A percentile compares a stretch with the other conserved stretches of the same genome.
Evolutionary conservation across 1,140 invertebrate genomes (phyloP).

Genomic region (Pogonognathellus flavescens): DNA sequence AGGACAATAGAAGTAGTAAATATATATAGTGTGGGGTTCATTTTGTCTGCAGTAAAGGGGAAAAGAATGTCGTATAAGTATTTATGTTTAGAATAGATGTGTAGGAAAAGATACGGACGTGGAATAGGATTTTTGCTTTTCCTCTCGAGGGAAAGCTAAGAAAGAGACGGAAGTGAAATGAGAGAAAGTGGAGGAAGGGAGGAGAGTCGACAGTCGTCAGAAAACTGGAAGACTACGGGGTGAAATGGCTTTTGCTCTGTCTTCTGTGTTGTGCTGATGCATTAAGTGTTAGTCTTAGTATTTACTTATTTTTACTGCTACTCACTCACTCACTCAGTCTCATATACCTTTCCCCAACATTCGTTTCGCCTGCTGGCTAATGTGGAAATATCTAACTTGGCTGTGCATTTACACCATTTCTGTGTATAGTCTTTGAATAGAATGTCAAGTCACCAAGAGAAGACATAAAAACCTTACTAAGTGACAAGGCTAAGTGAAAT

Average conservation of each 20-base stretch:
- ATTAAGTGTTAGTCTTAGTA: constrained; percentile 17
- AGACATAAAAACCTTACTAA: constrained; percentile 18
- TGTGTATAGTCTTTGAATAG: neutral
- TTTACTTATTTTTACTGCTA: constrained; percentile 2
- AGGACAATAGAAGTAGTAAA: neutral
- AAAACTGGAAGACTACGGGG: neutral
- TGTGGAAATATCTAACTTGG: neutral
- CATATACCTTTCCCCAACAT: neutral
- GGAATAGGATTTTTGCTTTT: constrained; percentile 8
- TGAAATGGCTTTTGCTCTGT: constrained; percentile 13
- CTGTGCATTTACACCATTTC: constrained; percentile 21
- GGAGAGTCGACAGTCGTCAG: neutral
- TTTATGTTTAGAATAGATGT: neutral
- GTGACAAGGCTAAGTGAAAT: constrained; percentile 11
- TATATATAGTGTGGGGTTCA: neutral
- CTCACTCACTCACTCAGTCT: neutral
- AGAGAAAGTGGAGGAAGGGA: constrained; percentile 27
- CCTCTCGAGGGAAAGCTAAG: neutral
- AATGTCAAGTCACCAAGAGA: neutral
- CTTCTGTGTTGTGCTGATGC: neutral
- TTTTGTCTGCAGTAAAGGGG: neutral
- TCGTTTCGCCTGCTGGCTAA: constrained; percentile 14
- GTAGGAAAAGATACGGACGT: neutral
- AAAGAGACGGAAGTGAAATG: constrained; percentile 48
- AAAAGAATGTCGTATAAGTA: neutral